Evolutionary conservation across 2,888 invertebrate species (phyloP).

Genomic region (Dryobotodes eremita): DNA sequence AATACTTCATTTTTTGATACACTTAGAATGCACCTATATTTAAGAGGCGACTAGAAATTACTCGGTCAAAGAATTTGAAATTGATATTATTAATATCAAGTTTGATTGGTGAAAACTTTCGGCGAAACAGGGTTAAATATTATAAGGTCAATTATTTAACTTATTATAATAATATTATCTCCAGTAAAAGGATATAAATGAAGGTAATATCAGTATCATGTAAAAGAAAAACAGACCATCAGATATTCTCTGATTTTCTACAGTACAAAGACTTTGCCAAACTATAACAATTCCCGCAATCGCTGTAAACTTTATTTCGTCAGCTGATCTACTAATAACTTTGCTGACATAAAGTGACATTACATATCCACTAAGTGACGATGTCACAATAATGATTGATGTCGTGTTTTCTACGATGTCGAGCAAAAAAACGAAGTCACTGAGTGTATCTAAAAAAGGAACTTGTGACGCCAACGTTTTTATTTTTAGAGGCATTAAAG

Average conservation of each 20-base stretch:
- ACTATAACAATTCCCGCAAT: neutral
- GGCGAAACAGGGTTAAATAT: no score
- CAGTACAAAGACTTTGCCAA: neutral
- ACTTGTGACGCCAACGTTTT: constrained; percentile 7
- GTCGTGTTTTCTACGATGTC: constrained; percentile 22
- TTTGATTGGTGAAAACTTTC: neutral
- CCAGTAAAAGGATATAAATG: no score
- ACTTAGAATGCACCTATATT: neutral
- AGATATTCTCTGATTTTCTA: neutral
- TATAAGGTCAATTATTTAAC: neutral
- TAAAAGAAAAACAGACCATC: neutral
- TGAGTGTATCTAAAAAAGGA: constrained; percentile 52
- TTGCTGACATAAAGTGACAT: constrained; percentile 49
- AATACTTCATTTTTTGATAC: neutral
- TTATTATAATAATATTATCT: no score
- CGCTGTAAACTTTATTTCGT: neutral
- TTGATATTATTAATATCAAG: neutral
- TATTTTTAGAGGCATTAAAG: constrained; percentile 22
- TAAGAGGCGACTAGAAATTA: no score
- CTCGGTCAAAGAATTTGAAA: neutral
- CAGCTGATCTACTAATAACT: constrained; percentile 32
- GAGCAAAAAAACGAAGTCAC: constrained; percentile 42
- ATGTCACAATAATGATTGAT: constrained; percentile 60
- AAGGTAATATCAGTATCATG: neutral
- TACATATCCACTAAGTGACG: constrained; percentile 58